These are phyloP conservation scores for Seriola dumerili DNA, from an alignment of 2,113 vertebrate species.

Conservation along the genomic window DNA sequence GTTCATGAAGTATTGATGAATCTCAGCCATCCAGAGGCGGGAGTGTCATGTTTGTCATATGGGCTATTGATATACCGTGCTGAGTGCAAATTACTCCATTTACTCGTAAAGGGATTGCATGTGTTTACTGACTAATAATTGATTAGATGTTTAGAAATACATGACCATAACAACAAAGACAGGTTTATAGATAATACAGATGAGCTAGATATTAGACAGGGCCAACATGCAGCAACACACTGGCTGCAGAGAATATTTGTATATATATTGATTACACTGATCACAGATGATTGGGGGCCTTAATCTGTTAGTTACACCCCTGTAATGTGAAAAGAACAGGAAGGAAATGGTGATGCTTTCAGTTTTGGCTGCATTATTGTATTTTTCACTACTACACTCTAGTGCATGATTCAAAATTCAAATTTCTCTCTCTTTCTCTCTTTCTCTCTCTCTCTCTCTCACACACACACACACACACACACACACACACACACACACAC, in stretches of 20 bases:
- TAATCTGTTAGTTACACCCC: not conserved
- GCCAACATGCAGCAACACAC: not conserved
- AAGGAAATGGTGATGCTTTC: not conserved
- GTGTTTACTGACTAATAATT: conserved; percentile 63
- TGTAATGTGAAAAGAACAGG: not conserved
- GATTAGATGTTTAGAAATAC: conserved; percentile 42
- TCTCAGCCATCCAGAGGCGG: conserved; percentile 31
- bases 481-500: conserved; percentile 13
- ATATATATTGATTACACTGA: conserved; percentile 23
- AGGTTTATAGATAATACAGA: not conserved
- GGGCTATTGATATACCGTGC: conserved; percentile 55
- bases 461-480: not conserved
- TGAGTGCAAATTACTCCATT: conserved; percentile 52
- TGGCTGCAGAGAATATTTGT: not conserved
- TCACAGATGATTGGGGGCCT: not conserved
- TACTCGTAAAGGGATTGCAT: conserved; percentile 43
- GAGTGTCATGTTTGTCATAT: conserved; percentile 51
- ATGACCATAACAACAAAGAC: conserved; percentile 20
- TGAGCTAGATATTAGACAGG: not conserved
- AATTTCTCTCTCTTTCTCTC: no score
- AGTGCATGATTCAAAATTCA: not conserved
- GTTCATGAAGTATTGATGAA: conserved; percentile 70
- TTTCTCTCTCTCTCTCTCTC: no score
- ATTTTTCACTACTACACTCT: no score
- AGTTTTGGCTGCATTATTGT: not conserved